phyloP scores from a whole-genome alignment of 2,113 vertebrate species.

The Vulpes ferrilata region DNA sequence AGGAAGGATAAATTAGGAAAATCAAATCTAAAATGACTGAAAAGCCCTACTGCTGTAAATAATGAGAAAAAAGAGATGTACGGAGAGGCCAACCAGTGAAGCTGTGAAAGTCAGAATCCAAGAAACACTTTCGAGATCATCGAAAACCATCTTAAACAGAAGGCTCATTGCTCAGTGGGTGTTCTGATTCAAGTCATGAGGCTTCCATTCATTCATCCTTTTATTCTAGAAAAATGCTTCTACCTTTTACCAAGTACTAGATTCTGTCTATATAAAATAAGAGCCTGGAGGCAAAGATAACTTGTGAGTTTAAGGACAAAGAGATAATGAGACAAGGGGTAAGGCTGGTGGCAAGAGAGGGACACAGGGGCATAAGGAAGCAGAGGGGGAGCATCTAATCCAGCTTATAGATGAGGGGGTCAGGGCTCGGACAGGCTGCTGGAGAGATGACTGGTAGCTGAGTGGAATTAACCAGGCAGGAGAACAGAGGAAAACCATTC shows the following conservation, averaged over 20 bases:
- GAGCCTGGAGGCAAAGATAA: not conserved
- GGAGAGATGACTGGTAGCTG: not conserved
- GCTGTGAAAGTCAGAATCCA: not conserved
- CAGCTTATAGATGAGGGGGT: not conserved
- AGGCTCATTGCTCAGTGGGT: not conserved
- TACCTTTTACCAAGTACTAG: not conserved
- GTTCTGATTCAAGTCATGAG: not conserved
- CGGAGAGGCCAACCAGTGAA: not conserved
- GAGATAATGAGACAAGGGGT: not conserved
- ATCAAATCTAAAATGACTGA: constrained; percentile 63
- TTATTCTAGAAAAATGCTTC: constrained; percentile 3
- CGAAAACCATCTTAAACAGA: constrained; percentile 10
- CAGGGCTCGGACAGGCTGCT: not conserved
- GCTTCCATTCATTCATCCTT: not conserved
- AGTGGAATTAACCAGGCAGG: not conserved
- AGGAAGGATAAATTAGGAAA: constrained; percentile 59
- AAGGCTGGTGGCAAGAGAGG: not conserved
- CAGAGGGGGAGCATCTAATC: not conserved
- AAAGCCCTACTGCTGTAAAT: constrained; percentile 62
- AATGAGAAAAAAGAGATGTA: constrained; percentile 56
- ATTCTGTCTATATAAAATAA: not conserved
- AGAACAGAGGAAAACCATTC: not conserved
- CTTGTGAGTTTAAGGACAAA: not conserved
- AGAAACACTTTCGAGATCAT: not conserved
- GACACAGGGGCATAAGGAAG: not conserved